Percentiles rank a stretch among this genome's conserved stretches.
phyloP scores from a whole-genome alignment of 2,113 vertebrate species.

The Syngnathus scovelli region DNA sequence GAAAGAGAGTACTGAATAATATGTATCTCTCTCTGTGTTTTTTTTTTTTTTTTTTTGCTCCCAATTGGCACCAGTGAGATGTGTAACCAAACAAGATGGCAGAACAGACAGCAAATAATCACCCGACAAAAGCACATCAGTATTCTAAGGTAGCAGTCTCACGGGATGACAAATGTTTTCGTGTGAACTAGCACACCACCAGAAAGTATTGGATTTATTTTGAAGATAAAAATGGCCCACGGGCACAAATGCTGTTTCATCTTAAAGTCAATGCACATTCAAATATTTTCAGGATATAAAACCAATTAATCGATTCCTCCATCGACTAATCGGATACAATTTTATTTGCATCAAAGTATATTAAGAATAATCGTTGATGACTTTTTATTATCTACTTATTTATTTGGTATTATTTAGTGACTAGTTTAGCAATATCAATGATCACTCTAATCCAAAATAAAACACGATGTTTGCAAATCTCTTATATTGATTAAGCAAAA shows the following conservation, averaged over 20 bases:
- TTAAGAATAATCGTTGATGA: no score
- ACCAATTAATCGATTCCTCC: no score
- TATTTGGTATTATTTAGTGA: no score
- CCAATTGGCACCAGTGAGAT: constrained; percentile 5
- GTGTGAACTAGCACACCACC: neutral
- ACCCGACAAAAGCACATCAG: constrained; percentile 14
- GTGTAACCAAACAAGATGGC: constrained; percentile 9
- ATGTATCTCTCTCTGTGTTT: constrained; percentile 20
- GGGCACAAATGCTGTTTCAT: neutral
- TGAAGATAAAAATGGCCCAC: neutral
- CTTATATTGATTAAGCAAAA: no score
- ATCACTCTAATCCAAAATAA: no score
- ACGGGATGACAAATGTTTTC: neutral
- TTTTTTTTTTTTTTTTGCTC: constrained; percentile 4
- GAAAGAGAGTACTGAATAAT: constrained; percentile 10
- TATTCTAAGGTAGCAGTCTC: constrained; percentile 11
- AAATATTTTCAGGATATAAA: no score
- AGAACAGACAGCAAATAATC: constrained; percentile 21
- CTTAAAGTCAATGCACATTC: neutral
- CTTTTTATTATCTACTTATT: no score
- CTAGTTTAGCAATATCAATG: no score
- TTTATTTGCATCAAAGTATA: no score
- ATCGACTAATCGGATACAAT: no score
- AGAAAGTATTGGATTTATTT: neutral
- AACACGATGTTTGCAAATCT: no score